Percentiles rank a stretch among this genome's conserved stretches.
These are phyloP conservation scores for Lacerta viridis DNA, from an alignment of 2,797 vertebrate species.

Conservation along the genomic window DNA sequence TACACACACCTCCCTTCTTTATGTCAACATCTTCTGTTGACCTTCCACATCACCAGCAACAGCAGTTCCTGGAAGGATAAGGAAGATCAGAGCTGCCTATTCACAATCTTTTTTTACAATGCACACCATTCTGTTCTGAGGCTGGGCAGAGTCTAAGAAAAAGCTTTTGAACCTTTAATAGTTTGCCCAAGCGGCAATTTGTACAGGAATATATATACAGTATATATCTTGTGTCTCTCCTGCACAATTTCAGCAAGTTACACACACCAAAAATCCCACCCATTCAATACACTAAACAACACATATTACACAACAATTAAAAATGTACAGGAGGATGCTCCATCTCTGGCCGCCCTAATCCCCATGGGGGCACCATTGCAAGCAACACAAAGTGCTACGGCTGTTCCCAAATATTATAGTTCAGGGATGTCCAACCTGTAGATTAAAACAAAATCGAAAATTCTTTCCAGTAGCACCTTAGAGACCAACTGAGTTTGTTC, in stretches of 20 bases:
- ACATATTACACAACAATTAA: not conserved
- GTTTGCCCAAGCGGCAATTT: not conserved
- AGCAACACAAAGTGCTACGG: not conserved
- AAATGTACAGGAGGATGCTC: not conserved
- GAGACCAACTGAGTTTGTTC: too few relatives aligned
- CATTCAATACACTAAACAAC: not conserved
- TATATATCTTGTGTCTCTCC: too few relatives aligned
- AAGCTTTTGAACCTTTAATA: not conserved
- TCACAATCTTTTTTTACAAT: not conserved
- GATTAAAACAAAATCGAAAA: too few relatives aligned
- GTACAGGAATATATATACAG: not conserved
- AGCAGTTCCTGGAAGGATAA: slow-evolving; percentile 35
- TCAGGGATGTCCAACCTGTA: too few relatives aligned
- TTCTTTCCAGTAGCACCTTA: too few relatives aligned
- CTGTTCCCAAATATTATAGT: not conserved
- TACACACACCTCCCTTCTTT: not conserved
- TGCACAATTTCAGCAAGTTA: not conserved
- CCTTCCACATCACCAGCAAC: slow-evolving; percentile 32
- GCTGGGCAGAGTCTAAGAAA: not conserved
- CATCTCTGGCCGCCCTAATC: not conserved
- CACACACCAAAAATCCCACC: not conserved
- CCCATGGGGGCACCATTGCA: not conserved
- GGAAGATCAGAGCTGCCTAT: too few relatives aligned
- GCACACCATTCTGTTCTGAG: not conserved
- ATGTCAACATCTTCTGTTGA: slow-evolving; percentile 36